phyloP scores from a whole-genome alignment of 2,888 invertebrate species.

The Drosophila fungiperda region DNA sequence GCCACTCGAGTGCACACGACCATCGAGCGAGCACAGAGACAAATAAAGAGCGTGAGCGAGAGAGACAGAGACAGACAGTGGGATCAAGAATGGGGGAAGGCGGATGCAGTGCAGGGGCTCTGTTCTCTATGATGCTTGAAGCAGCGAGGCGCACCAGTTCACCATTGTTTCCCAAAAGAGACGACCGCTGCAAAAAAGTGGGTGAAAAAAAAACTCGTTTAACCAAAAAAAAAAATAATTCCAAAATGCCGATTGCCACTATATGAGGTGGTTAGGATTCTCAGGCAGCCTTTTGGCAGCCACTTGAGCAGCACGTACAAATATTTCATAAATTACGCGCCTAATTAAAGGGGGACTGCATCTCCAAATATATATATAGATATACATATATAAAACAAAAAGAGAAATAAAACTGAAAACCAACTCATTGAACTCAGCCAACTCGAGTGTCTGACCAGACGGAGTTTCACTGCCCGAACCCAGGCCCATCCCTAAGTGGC shows the following conservation, averaged over 20 bases:
- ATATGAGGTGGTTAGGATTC: slow-evolving; percentile 53
- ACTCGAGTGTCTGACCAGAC: slow-evolving; percentile 76
- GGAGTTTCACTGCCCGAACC: slow-evolving; percentile 10
- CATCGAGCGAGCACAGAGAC: slow-evolving; percentile 18
- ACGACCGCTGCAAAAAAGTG: slow-evolving; percentile 65
- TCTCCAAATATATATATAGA: not conserved
- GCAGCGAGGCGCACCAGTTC: slow-evolving; percentile 45
- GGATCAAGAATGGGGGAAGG: not conserved
- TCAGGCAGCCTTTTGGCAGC: slow-evolving; percentile 66
- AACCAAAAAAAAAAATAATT: slow-evolving; percentile 9
- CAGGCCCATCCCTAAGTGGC: not conserved
- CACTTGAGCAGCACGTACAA: slow-evolving; percentile 73
- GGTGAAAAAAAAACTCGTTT: slow-evolving; percentile 49
- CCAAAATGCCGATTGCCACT: slow-evolving; percentile 56
- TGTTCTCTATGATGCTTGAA: slow-evolving; percentile 57
- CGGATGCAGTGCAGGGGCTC: slow-evolving; percentile 10
- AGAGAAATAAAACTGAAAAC: slow-evolving; percentile 23
- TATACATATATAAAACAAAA: not conserved
- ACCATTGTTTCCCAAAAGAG: slow-evolving; percentile 53
- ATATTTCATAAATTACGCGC: slow-evolving; percentile 78
- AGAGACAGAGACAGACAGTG: not conserved
- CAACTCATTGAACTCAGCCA: slow-evolving; percentile 67
- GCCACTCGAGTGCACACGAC: slow-evolving; percentile 66
- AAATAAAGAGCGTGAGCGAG: slow-evolving; percentile 21
- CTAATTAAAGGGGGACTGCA: slow-evolving; percentile 70